Base-by-base conservation (phyloP, 2,888 invertebrate genomes). In the Xylocampa areola region DNA sequence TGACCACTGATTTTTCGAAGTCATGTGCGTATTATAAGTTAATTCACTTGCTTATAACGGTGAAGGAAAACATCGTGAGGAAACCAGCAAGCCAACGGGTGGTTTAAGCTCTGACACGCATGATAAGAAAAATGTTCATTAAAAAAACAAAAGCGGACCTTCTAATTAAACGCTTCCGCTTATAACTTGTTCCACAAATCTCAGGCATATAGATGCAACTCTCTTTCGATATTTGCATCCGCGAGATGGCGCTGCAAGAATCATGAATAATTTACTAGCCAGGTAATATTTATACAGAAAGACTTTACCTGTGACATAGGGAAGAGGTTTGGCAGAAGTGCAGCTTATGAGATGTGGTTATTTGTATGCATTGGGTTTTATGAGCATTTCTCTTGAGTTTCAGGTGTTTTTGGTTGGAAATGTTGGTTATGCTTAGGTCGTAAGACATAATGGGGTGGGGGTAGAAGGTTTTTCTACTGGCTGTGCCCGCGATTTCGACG, bases 181-280 rank as follows among this genome's bases (percentile, higher is more conserved):
- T 37, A 16, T 43, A 14, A 7, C 36, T 17, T 45, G n/a, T 0
- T 2, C 13, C 17, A 10, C 4, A 27, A 32, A 32, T 14, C n/a
- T 44, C 27, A 54, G 45, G 47, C 49, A 60, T 61, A 65, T 30
- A 48, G 64, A 55, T 77, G 77, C 75, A 77, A 39, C 66, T 53
- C 41, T 45, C 61, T 68, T 65, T 58, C 73, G 73, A 76, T 76
- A 73, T 76, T 76, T 76, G 76, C 76, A 76, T 76, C 65, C 63
- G 39, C 63, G 54, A 66, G 76, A 73, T 71, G 67, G 64, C 41
- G 57, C 27, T 66, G 73, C 65, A 63, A 45, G 57, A 35, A 45
- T 36, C 41, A 64, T 76, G 76, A 76, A 76, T 76, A 45, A 76
- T 76, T 71, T 73, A 76, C 27, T 30, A 57, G 41, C 39, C 36